Evolutionary conservation across 2,113 vertebrate genomes (phyloP).

Genomic region (Xyrauchen texanus): DNA sequence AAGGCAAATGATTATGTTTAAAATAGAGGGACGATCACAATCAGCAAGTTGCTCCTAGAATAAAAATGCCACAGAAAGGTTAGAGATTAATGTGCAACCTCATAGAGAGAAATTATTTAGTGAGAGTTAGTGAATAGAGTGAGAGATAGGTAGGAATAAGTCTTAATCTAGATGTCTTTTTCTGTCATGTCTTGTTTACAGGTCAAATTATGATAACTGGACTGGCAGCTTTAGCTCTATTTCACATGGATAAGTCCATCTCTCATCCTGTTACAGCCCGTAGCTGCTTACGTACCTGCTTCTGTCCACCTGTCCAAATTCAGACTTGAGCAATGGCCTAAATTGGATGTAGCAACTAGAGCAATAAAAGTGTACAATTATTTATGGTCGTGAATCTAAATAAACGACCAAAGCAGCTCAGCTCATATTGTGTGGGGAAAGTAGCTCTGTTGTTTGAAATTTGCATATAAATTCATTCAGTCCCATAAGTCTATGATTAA

Average conservation of each 20-base stretch:
- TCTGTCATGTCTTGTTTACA: conserved; percentile 71
- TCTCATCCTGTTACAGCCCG: conserved; percentile 67
- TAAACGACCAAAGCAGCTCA: too few relatives aligned
- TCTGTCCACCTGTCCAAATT: conserved; percentile 69
- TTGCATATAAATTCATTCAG: background rate
- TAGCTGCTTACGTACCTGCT: conserved; percentile 53
- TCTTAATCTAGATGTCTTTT: conserved; percentile 74
- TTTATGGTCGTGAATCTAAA: background rate
- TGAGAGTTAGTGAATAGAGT: conserved; percentile 17
- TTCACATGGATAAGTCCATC: conserved; percentile 72
- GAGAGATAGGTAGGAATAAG: conserved; percentile 63
- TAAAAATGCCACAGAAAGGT: background rate
- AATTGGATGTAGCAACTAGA: conserved; percentile 69
- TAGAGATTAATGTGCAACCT: conserved; percentile 33
- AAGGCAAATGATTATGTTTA: conserved; percentile 7
- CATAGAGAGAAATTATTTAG: conserved; percentile 11
- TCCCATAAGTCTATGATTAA: background rate
- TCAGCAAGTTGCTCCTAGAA: conserved; percentile 1
- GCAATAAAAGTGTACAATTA: conserved; percentile 64
- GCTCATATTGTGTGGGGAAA: background rate
- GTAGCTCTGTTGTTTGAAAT: background rate
- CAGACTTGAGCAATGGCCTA: conserved; percentile 67
- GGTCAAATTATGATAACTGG: conserved; percentile 74
- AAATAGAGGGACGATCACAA: background rate
- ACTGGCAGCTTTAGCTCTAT: conserved; percentile 65